phyloP scores from a whole-genome alignment of 2,113 vertebrate species.

The Nycticorax nycticorax region DNA sequence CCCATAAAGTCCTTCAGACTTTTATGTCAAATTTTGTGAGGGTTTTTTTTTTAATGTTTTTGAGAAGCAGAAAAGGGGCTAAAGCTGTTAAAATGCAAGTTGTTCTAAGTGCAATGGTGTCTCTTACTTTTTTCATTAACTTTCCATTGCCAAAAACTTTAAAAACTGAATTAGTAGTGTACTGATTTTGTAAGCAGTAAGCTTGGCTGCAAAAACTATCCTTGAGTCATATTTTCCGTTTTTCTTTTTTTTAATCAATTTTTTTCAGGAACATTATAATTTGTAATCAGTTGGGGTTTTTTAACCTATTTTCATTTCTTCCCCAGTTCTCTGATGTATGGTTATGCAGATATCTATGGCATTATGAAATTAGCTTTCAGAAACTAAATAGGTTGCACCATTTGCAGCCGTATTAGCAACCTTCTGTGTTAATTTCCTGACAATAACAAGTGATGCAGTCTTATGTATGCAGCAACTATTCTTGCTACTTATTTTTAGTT shows the following conservation, averaged over 20 bases:
- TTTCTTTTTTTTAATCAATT: not conserved
- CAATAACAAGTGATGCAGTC: not conserved
- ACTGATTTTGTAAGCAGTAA: not conserved
- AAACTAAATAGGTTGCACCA: not conserved
- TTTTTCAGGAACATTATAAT: not conserved
- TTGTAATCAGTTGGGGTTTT: not conserved
- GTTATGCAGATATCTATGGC: not conserved
- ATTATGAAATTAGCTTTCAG: conserved; percentile 28
- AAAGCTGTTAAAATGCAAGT: not conserved
- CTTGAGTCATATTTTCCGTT: not conserved
- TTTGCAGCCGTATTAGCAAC: not conserved
- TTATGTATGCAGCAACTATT: not conserved
- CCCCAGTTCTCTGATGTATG: not conserved
- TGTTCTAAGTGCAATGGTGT: not conserved
- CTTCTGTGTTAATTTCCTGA: not conserved
- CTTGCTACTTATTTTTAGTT: not conserved
- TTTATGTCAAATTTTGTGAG: not conserved
- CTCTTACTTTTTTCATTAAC: not conserved
- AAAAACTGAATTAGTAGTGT: not conserved
- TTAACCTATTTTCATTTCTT: conserved; percentile 2
- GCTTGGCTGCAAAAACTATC: not conserved
- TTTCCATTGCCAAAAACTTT: not conserved
- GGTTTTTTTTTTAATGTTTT: not conserved
- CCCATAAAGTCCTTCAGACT: not conserved
- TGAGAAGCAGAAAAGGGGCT: not conserved